Conservation (phyloP, 1,140 invertebrate species). For the Hypothenemus hampei region DNA sequence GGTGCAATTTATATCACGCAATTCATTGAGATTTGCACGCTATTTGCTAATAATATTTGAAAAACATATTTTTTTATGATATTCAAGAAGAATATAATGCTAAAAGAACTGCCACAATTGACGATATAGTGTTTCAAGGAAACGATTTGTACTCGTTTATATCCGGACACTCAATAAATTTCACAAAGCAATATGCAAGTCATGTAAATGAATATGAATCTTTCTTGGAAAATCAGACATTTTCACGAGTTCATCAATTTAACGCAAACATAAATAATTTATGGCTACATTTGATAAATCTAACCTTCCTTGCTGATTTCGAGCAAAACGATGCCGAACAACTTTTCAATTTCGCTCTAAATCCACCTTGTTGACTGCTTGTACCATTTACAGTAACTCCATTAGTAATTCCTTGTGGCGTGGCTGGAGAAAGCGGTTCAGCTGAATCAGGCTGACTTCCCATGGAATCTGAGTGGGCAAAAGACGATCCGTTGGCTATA, state of each 20-base stretch:
- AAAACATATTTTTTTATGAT: background rate
- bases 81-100: too few relatives aligned
- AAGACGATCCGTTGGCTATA: conserved; percentile 51
- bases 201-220: too few relatives aligned
- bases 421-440: conserved; percentile 48
- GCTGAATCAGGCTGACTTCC: conserved; percentile 54
- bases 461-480: conserved; percentile 54
- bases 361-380: conserved; percentile 36
- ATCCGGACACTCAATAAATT: too few relatives aligned
- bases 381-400: conserved; percentile 11
- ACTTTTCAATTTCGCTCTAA: conserved; percentile 45
- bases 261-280: too few relatives aligned
- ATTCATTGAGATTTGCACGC: background rate
- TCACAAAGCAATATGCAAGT: too few relatives aligned
- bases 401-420: conserved; percentile 35
- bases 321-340: conserved; percentile 66
- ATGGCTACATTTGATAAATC: too few relatives aligned
- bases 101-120: too few relatives aligned
- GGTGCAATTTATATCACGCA: conserved; percentile 7
- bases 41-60: background rate
- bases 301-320: conserved; percentile 63
- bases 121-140: too few relatives aligned
- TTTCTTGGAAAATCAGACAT: too few relatives aligned
- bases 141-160: too few relatives aligned
- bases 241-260: too few relatives aligned